Percentiles rank a stretch among this genome's conserved stretches.
Evolutionary conservation across 2,888 invertebrate genomes (phyloP).

Genomic region (Philhelius pedissequus): DNA sequence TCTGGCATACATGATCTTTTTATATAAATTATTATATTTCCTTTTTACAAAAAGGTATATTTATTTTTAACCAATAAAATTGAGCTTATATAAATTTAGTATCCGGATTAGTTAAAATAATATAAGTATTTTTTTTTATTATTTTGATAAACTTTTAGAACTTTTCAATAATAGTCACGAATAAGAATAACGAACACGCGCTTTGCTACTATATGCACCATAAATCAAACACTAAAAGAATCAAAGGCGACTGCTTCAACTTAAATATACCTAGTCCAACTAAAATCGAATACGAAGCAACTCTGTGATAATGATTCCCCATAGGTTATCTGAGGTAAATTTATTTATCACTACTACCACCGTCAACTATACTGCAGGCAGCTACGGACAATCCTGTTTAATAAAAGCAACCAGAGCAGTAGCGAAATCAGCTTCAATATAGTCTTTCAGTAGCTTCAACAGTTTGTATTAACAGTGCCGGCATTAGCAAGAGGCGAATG

Average conservation of each 20-base stretch:
- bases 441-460: not conserved
- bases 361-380: not conserved
- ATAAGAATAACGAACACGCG: not conserved
- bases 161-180: not conserved
- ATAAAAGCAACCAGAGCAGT: not conserved
- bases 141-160: not conserved
- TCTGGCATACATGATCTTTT: constrained; percentile 73
- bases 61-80: not conserved
- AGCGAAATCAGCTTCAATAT: not conserved
- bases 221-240: constrained; percentile 61
- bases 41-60: constrained; percentile 1
- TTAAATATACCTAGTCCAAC: constrained; percentile 59
- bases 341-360: constrained; percentile 27
- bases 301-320: constrained; percentile 33
- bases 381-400: constrained; percentile 38
- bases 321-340: constrained; percentile 56
- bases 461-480: not conserved
- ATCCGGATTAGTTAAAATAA: not conserved
- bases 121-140: not conserved
- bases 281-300: constrained; percentile 34
- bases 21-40: not conserved
- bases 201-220: constrained; percentile 32
- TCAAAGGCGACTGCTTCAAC: constrained; percentile 32
- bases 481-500: no score
- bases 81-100: no score